Percentiles rank a stretch among this genome's conserved stretches.
Conservation (phyloP, 2,888 invertebrate species). For the Galerucella pusilla region DNA sequence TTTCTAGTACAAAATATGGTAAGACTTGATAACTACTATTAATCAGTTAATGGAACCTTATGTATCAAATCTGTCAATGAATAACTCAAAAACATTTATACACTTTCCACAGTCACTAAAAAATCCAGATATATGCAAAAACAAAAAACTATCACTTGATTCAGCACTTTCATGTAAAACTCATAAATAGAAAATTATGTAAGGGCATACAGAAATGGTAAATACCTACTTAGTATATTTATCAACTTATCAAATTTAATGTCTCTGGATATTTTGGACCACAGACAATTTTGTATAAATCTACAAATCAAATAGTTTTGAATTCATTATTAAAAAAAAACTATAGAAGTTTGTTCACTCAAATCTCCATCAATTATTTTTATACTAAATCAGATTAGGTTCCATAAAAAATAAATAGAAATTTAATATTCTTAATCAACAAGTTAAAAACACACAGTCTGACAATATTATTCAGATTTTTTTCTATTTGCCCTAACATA, state of each 20-base stretch:
- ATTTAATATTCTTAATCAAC: too few relatives aligned
- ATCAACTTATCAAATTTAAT: background rate
- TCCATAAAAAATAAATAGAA: too few relatives aligned
- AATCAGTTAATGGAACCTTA: background rate
- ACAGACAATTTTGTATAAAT: too few relatives aligned
- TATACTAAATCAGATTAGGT: too few relatives aligned
- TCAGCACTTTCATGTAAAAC: background rate
- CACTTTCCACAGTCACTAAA: conserved; percentile 16
- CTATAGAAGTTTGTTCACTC: too few relatives aligned
- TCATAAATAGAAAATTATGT: background rate
- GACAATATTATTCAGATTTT: background rate
- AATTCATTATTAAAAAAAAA: too few relatives aligned
- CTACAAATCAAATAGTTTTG: too few relatives aligned
- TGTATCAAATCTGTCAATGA: background rate
- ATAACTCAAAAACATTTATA: conserved; percentile 2
- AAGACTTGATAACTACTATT: conserved; percentile 8
- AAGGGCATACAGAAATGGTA: background rate
- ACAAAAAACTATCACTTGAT: conserved; percentile 7
- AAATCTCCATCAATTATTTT: too few relatives aligned
- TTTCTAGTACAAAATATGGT: conserved; percentile 15
- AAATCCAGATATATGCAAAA: conserved; percentile 17
- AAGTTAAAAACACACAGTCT: background rate
- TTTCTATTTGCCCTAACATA: background rate
- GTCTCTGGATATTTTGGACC: background rate
- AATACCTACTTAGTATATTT: background rate